Conservation (phyloP, 2,113 vertebrate genomes). For the Sturnus vulgaris region DNA sequence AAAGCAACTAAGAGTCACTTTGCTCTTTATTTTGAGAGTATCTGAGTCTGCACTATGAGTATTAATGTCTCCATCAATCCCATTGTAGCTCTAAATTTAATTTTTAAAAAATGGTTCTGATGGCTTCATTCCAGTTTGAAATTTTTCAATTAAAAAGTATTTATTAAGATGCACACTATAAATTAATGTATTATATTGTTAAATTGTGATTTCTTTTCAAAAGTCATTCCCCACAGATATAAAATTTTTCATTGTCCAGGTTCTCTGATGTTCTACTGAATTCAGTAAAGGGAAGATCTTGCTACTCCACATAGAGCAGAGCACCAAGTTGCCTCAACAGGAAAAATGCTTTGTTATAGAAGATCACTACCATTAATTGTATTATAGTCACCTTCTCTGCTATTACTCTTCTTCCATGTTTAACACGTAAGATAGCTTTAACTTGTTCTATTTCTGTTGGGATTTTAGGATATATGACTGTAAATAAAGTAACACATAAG, state of each 20-base stretch:
- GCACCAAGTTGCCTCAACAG: neutral
- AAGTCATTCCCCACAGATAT: neutral
- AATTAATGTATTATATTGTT: neutral
- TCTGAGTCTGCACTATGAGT: neutral
- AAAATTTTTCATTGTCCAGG: neutral
- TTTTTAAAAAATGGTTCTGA: neutral
- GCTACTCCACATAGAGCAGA: fast-evolving
- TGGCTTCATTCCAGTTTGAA: neutral
- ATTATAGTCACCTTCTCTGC: neutral
- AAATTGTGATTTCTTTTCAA: neutral
- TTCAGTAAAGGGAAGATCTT: neutral
- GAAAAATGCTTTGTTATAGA: neutral
- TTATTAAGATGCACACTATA: neutral
- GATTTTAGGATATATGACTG: neutral
- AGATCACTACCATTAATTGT: neutral
- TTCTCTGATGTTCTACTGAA: neutral
- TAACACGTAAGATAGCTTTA: neutral
- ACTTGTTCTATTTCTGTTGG: neutral
- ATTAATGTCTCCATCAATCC: neutral
- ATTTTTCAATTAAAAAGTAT: neutral
- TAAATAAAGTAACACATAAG: neutral
- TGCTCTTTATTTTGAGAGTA: neutral
- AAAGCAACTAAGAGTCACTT: neutral
- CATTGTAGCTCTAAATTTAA: neutral
- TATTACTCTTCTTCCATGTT: neutral